Evolutionary conservation across 2,113 vertebrate species (phyloP), one percentile per base, ranked within the genome.

Genomic region (Oryzias woworae): DNA sequence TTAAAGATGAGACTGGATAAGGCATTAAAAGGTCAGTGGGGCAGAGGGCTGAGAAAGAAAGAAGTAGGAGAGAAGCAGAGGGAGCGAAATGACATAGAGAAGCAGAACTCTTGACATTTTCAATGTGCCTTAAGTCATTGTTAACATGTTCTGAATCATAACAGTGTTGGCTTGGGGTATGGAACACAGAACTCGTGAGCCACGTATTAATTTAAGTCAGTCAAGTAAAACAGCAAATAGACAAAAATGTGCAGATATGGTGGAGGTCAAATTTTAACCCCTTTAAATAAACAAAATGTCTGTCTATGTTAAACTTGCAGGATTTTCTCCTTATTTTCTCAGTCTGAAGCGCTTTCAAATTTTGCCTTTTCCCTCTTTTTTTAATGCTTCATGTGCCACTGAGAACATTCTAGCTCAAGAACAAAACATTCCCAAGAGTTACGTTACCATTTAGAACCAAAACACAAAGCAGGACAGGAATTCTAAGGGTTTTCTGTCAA

Each of bases 71-170:
- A 41, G 7, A 14, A 31, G 10, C 17, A 18, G 3, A 18, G 15
- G 14, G 13, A 16, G n/a, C 1, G 24, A 52, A 52, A 67, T 36
- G 14, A 49, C 18, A 23, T 53, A 53, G 57, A 49, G 16, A 3
- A 52, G 15, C 5, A 49, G 23, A 16, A 43, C 12, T 28, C 36
- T 31, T 43, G 5, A 62, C 17, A 58, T 62, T 56, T 62, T 45
- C 17, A 45, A n/a, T 52, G 10, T 52, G 60, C 22, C 3, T 26
- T 62, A 41, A n/a, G 43, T n/a, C n/a, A 28, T 13, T 54, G 36
- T 69, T 52, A 56, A 63, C 26, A 50, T 44, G 59, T 28, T 31
- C 26, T 71, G 58, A 73, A 53, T 57, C 58, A 28, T 54, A 61
- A 54, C 13, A 50, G 14, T 17, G 22, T 16, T 42, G n/a, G 64